Base-by-base conservation (phyloP, 2,113 vertebrate species). In the Todiramphus chloris region DNA sequence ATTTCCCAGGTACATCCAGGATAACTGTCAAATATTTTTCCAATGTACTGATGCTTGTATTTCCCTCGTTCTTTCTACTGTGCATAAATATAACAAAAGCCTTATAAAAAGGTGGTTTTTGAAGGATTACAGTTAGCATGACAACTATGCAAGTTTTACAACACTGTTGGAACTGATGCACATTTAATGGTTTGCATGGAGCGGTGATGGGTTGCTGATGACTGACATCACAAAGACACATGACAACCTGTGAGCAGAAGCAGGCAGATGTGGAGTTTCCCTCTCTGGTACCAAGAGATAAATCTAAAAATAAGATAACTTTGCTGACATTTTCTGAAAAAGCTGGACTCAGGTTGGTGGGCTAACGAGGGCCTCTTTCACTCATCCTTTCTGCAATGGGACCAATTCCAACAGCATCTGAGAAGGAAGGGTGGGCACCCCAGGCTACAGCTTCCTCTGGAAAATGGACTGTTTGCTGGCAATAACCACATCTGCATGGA, bases 1-100 rank as follows among this genome's bases (percentile, higher is more conserved):
- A n/a, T 62, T 93, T 82, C 66, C 44, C 41, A 69, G 9, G 27
- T 43, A 56, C 33, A 51, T 39, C 48, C 83, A 82, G 43, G 62
- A 69, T 11, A 60, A 59, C 39, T 46, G 37, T 27, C 5, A 30
- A 55, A 85, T 5, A 27, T 59, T 88, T 80, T 64, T 44, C 59
- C 23, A 83, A 3, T 25, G 37, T 5, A n/a, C 3, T 55, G 21
- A 15, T 0, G 37, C 11, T 25, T 11, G 0, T 51, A 21, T 55
- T 67, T 69, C 31, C 23, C 41, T 13, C 35, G 41, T 60, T 41
- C 37, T 15, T 88, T 79, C 66, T 39, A 11, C 25, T 43, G 14
- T 30, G 30, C n/a, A 58, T 17, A 78, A 73, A 59, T 58, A 80
- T 4, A 39, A 66, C 31, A 78, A 59, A 81, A 81, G 27, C 55